Conservation (phyloP, 2,113 vertebrate species). For the Microcebus lehilahytsara region DNA sequence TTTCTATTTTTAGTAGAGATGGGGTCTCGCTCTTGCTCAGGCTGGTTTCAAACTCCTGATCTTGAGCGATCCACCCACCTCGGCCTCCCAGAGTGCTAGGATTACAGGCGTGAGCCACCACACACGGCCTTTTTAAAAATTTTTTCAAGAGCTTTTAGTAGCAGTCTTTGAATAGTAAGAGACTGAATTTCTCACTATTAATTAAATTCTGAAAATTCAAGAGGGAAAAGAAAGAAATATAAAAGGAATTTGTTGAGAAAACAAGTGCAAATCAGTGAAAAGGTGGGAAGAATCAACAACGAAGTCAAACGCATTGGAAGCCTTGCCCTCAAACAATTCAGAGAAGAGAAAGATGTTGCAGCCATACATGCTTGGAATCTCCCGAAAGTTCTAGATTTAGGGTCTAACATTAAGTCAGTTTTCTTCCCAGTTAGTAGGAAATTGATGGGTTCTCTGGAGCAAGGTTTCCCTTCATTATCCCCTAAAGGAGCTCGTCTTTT, state of each 20-base stretch:
- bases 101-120: no score
- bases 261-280: background rate
- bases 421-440: background rate
- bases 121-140: background rate
- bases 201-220: slow-evolving; percentile 29
- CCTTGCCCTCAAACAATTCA: background rate
- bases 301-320: background rate
- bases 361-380: background rate
- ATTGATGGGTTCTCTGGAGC: background rate
- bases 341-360: background rate
- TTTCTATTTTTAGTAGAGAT: no score
- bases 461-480: background rate
- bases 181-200: background rate
- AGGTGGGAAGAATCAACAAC: background rate
- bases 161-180: background rate
- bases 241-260: slow-evolving; percentile 6
- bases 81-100: no score
- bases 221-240: background rate
- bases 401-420: background rate
- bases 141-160: background rate
- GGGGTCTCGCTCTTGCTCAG: no score
- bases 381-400: background rate
- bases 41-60: no score
- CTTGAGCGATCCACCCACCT: no score
- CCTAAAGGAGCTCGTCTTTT: background rate